Percentiles rank a stretch among this genome's conserved stretches.
Conservation (phyloP, 2,797 vertebrate species). For the Chelon labrosus region DNA sequence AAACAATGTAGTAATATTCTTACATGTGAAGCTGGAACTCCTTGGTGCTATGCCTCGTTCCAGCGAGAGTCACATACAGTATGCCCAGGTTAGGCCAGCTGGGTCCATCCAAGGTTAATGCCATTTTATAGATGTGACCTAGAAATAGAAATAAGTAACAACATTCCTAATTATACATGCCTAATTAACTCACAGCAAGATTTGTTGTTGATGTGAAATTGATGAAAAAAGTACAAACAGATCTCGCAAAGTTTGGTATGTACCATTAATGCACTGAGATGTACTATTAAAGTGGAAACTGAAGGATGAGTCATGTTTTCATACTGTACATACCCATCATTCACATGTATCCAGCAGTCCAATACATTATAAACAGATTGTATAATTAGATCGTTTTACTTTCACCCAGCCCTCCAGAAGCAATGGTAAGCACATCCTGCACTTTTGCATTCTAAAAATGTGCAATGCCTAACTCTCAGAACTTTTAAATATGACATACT, state of each 20-base stretch:
- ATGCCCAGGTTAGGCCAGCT: conserved; percentile 57
- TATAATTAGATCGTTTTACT: background rate
- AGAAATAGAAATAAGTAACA: conserved; percentile 7
- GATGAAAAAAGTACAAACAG: background rate
- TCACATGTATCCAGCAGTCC: background rate
- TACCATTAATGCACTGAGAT: background rate
- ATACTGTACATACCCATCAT: no score
- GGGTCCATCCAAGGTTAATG: conserved; percentile 68
- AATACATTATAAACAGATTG: background rate
- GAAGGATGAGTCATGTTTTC: no score
- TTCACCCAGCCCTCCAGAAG: background rate
- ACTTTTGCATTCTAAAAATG: background rate
- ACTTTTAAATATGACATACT: background rate
- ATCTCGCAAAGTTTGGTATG: background rate
- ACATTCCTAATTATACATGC: background rate
- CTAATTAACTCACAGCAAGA: background rate
- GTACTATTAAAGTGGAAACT: background rate
- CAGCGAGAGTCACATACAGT: conserved; percentile 74
- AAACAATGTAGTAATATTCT: conserved; percentile 22
- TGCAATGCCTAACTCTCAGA: background rate
- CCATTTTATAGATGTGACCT: conserved; percentile 78
- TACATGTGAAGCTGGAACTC: conserved; percentile 75
- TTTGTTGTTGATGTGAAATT: background rate
- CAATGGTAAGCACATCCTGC: background rate
- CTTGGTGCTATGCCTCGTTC: conserved; percentile 53